Conservation (phyloP, 1,140 invertebrate species). For the Drosophila nannoptera region DNA sequence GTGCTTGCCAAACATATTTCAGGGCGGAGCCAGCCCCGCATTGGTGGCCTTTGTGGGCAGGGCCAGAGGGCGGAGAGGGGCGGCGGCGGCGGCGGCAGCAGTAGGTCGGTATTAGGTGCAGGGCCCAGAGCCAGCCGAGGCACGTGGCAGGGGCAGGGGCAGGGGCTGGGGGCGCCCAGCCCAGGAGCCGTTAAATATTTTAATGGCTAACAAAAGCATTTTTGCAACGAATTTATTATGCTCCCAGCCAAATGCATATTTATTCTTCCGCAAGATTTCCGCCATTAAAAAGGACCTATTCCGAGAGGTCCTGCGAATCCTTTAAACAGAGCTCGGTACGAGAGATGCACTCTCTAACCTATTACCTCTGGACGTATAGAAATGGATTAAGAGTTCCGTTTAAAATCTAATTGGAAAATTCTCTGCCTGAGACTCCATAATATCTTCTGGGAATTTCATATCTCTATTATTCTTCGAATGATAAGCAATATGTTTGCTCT, state of each 20-base stretch:
- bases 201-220: constrained; percentile 72
- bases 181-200: constrained; percentile 63
- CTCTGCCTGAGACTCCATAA: no score
- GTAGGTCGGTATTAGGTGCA: constrained; percentile 57
- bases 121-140: constrained; percentile 3
- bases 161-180: background rate
- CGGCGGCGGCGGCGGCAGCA: background rate
- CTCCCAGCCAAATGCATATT: constrained; percentile 48
- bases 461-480: background rate
- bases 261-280: constrained; percentile 32
- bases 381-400: no score
- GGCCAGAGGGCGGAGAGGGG: background rate
- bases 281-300: constrained; percentile 25
- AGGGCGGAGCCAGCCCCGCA: constrained; percentile 68
- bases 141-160: background rate
- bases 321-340: background rate
- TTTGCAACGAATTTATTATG: constrained; percentile 70
- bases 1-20: constrained; percentile 57
- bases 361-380: no score
- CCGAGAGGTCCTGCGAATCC: background rate
- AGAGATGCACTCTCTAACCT: no score
- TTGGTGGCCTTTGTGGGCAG: constrained; percentile 57
- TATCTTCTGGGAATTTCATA: no score
- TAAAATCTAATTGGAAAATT: no score
- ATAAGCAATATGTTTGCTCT: constrained; percentile 1